Percentiles rank a stretch among this genome's conserved stretches.
Conservation (phyloP, 2,888 invertebrate genomes). For the Hypena proboscidalis region DNA sequence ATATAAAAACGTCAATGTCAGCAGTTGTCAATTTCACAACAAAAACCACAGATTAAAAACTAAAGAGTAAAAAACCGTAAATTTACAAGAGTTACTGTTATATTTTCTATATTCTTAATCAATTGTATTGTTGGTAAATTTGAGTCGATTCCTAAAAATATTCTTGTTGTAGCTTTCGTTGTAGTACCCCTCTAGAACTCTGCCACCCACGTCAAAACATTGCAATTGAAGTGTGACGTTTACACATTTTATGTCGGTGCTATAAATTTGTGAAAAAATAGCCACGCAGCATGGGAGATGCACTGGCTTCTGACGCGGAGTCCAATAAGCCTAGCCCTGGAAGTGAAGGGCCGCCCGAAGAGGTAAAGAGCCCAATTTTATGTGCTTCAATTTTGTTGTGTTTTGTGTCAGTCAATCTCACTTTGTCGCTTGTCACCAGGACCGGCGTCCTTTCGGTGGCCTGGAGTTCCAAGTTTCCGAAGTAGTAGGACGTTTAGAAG, state of each 20-base stretch:
- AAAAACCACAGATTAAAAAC: no score
- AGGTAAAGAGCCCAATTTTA: slow-evolving; percentile 55
- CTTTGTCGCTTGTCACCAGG: slow-evolving; percentile 67
- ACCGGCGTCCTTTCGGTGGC: slow-evolving; percentile 87
- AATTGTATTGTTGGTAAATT: no score
- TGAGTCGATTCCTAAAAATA: background rate
- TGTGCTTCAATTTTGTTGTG: slow-evolving; percentile 14
- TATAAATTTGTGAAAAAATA: slow-evolving; percentile 67
- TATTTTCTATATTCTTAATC: no score
- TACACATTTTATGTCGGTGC: slow-evolving; percentile 77
- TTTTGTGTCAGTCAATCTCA: slow-evolving; percentile 34
- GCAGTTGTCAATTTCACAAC: no score
- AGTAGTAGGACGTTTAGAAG: slow-evolving; percentile 89
- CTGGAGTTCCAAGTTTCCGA: slow-evolving; percentile 90
- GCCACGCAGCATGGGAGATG: slow-evolving; percentile 82
- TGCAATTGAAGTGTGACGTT: slow-evolving; percentile 79
- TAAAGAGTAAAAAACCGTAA: no score
- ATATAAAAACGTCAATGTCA: slow-evolving; percentile 24
- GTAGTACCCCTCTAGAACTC: no score
- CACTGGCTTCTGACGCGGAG: slow-evolving; percentile 69
- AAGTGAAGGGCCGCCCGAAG: slow-evolving; percentile 55
- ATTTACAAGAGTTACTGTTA: no score
- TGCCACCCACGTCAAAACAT: slow-evolving; percentile 71
- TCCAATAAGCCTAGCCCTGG: slow-evolving; percentile 62
- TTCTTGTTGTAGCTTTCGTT: no score